Percentiles rank a stretch among this genome's conserved stretches.
phyloP scores from a whole-genome alignment of 92 coral and sea anemone species.

The Epizoanthus ramosus region DNA sequence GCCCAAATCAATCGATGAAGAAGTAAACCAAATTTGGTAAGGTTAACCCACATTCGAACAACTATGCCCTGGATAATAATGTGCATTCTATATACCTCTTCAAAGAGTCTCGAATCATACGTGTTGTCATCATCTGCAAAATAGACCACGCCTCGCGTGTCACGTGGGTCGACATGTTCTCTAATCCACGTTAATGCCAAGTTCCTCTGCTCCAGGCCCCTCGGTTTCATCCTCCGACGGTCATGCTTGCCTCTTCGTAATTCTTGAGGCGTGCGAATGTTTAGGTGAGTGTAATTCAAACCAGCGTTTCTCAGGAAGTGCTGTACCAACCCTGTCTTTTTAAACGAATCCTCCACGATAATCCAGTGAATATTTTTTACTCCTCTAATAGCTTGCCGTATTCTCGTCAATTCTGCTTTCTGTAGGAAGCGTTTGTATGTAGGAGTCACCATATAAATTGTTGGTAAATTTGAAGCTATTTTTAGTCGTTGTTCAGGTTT shows the following conservation, averaged over 20 bases:
- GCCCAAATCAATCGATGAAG: too few relatives aligned
- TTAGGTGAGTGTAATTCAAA: constrained; percentile 73
- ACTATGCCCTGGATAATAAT: not conserved
- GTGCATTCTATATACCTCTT: constrained; percentile 60
- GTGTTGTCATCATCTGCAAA: constrained; percentile 96
- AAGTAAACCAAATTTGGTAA: too few relatives aligned
- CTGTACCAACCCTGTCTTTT: constrained; percentile 62
- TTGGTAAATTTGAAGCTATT: constrained; percentile 48
- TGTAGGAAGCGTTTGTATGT: constrained; percentile 84
- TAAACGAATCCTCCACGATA: constrained; percentile 79
- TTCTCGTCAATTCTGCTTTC: constrained; percentile 85
- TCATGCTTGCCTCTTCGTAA: constrained; percentile 67
- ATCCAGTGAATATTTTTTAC: constrained; percentile 83
- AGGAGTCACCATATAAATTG: constrained; percentile 76
- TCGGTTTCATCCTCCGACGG: constrained; percentile 74
- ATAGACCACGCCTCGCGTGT: constrained; percentile 81
- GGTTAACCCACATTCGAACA: not conserved
- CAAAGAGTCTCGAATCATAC: constrained; percentile 76
- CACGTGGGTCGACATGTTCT: constrained; percentile 60
- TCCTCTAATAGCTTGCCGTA: constrained; percentile 73
- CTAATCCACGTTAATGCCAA: constrained; percentile 76
- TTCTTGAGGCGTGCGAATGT: constrained; percentile 71
- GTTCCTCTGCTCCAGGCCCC: constrained; percentile 91
- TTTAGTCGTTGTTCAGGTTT: constrained; percentile 18
- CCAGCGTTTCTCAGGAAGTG: constrained; percentile 59